Evolutionary conservation across 1,140 invertebrate genomes (phyloP), one percentile per base, ranked within the genome.

Genomic region (Oryctes rhinoceros): DNA sequence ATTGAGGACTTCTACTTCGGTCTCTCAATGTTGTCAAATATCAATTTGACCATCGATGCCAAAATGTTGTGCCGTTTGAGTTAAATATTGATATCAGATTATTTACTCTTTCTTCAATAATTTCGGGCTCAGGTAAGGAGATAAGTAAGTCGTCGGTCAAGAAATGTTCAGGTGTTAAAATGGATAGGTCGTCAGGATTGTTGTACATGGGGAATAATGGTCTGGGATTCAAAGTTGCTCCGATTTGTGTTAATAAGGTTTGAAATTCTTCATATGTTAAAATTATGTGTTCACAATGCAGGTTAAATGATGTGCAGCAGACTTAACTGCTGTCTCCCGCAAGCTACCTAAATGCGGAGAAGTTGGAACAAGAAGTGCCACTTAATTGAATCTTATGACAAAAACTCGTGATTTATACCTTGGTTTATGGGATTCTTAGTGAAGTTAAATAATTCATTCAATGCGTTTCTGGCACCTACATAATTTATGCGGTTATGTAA

Each of bases 311-410:
- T 81, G 81, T 81, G 87, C 86, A 0, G 84, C 82, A 1, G 80
- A 81, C 65, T 86, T 84, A 35, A 88, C 84, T 1, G 80, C 81
- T n/a, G 85, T 59, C 80, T 88, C 87, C 85, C 85, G 86, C 1
- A 84, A 53, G 7, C 87, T 87, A 35, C 86, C 85, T 71, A 86
- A 84, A 78, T 88, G 83, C 20, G 86, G 84, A 39, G 83, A 39
- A n/a, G 48, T 75, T 11, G 81, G 80, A 80, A 11, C 13, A 53
- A 15, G 49, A 53, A 53, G n/a, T 53, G 49, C 49, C 49, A 53
- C 0, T 0, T 53, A 53, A 53, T 53, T 13, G 11, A 15, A 53
- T 53, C n/a, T 53, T 53, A 1, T 53, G 4, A 53, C 4, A 53
- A 18, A 2, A 15, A 18, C 10, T 15, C 49, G 1, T 13, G 13